phyloP scores from a whole-genome alignment of 2,888 invertebrate species.

The Hemistola chrysoprasaria region DNA sequence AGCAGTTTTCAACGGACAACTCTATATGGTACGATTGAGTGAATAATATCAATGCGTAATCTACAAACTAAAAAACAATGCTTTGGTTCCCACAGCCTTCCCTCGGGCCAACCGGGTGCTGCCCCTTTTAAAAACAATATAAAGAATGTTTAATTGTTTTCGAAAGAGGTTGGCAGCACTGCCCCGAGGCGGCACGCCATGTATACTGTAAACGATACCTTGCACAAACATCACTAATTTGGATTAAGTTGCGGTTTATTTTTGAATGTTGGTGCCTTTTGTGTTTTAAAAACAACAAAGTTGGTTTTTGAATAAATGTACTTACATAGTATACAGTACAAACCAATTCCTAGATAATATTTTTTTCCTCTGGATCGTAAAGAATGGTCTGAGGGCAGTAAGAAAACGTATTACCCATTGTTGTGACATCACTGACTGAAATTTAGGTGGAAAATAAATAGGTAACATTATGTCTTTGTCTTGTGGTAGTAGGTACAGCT shows the following conservation, averaged over 20 bases:
- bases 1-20: conserved; percentile 39
- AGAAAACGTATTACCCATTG: too few relatives aligned
- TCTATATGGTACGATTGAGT: conserved; percentile 36
- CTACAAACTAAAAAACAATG: conserved; percentile 53
- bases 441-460: too few relatives aligned
- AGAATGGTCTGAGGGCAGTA: too few relatives aligned
- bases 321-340: too few relatives aligned
- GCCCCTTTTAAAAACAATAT: too few relatives aligned
- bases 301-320: not conserved
- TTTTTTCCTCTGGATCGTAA: too few relatives aligned
- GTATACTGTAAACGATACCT: conserved; percentile 45
- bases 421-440: too few relatives aligned
- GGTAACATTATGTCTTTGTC: too few relatives aligned
- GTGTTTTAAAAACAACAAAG: conserved; percentile 28
- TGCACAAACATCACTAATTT: conserved; percentile 46
- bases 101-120: conserved; percentile 49
- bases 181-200: conserved; percentile 58
- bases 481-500: too few relatives aligned
- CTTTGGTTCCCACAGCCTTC: conserved; percentile 63
- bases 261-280: conserved; percentile 35
- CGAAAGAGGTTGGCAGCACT: conserved; percentile 64
- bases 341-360: too few relatives aligned
- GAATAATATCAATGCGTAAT: conserved; percentile 48
- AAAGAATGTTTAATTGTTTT: conserved; percentile 67
- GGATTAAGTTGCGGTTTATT: conserved; percentile 39